Conservation (phyloP, 2,113 vertebrate species). For the Garra rufa region DNA sequence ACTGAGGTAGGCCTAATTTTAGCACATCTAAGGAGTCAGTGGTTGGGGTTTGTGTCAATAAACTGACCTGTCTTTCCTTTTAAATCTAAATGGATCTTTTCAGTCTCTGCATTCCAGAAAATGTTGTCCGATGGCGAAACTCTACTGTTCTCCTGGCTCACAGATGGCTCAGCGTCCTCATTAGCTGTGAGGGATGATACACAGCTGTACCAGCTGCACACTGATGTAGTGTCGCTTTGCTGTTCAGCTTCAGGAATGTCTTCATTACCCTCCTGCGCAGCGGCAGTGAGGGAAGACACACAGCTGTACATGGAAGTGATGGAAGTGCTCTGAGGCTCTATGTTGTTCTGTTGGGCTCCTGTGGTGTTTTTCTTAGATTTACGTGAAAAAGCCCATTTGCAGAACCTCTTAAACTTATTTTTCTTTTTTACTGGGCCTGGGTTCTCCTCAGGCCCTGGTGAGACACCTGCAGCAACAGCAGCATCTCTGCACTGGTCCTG, state of each 20-base stretch:
- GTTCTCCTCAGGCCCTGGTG: no score
- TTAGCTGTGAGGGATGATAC: neutral
- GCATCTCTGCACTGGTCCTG: no score
- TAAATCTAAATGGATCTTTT: neutral
- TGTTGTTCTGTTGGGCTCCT: neutral
- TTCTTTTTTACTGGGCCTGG: neutral
- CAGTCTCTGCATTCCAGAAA: neutral
- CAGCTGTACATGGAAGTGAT: neutral
- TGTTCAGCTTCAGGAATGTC: neutral
- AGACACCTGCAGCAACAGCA: neutral
- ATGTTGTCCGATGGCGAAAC: neutral
- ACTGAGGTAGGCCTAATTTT: neutral
- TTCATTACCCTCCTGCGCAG: neutral
- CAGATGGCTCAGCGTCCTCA: neutral
- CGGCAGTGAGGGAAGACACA: neutral
- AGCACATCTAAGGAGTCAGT: neutral
- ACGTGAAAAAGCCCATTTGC: neutral
- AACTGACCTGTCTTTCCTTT: neutral
- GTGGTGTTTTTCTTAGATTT: neutral
- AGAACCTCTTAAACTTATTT: neutral
- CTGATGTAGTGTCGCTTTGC: neutral
- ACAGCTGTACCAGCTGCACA: neutral
- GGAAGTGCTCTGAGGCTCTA: neutral
- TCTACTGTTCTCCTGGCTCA: neutral
- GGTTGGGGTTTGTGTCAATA: neutral